Evolutionary conservation across 2,888 invertebrate genomes (phyloP), one percentile per base, ranked within the genome.

Genomic region (Flexamia atlantica): DNA sequence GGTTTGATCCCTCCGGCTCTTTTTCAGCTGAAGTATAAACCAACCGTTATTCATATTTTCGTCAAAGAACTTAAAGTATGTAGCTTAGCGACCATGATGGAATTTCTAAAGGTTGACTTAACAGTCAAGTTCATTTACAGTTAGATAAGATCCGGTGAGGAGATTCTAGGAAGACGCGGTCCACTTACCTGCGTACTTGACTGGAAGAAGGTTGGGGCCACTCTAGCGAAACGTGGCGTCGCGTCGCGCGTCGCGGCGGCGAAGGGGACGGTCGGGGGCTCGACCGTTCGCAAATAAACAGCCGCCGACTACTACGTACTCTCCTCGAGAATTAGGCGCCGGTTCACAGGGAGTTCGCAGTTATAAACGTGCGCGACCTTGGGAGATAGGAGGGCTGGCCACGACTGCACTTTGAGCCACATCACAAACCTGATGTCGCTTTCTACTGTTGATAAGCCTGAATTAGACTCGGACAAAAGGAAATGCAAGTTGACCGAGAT

Each of bases 131-230:
- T n/a, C n/a, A n/a, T n/a, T n/a, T n/a, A n/a, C n/a, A n/a, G n/a
- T n/a, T 9, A 36, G 36, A 36, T 4, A 7, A 4, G 12, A 46
- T 17, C 46, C n/a, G 46, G 10, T 4, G n/a, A 46, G 12, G 23
- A 23, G 20, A 23, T 2, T 5, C 20, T 9, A 23, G 20, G 53
- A 53, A 23, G 53, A 23, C 53, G 23, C 53, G 53, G 20, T 53
- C 53, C 30, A 64, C 28, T 64, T 64, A 64, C 64, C 64, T 64
- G 64, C 30, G 64, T 30, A 64, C 64, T 64, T 64, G 64, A 64
- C 64, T 64, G 28, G 64, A 64, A 30, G 64, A 64, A 64, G 64
- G 25, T 17, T 30, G 64, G 14, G 14, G 28, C 30, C 28, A 14
- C 30, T 30, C 28, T 64, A 64, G 64, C 64, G 64, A 64, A 64